Conservation (phyloP, 2,888 invertebrate genomes). For the Philopedon plagiatum region DNA sequence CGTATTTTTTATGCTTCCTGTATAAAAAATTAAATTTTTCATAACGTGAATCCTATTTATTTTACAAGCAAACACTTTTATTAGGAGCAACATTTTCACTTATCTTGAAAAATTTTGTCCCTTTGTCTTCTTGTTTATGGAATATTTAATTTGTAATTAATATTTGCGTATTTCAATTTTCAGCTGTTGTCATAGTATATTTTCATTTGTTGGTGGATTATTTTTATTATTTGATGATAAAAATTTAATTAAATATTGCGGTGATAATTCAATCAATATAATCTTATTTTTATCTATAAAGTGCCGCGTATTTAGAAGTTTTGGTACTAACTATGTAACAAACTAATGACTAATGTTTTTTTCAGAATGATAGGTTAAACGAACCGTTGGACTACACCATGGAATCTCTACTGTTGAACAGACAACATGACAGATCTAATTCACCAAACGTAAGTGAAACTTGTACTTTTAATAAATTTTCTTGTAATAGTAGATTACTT, state of each 20-base stretch:
- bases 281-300: background rate
- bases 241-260: background rate
- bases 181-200: background rate
- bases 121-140: no score
- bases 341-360: conserved; percentile 28
- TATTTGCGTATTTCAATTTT: background rate
- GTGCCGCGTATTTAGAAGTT: conserved; percentile 8
- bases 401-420: conserved; percentile 62
- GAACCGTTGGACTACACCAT: conserved; percentile 62
- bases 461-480: background rate
- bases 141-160: no score
- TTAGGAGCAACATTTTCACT: no score
- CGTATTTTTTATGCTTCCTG: no score
- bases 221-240: conserved; percentile 7
- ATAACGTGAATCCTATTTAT: no score
- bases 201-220: background rate
- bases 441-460: conserved; percentile 57
- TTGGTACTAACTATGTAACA: background rate
- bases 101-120: no score
- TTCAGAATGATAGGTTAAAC: conserved; percentile 57
- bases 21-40: no score
- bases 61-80: no score
- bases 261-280: conserved; percentile 16
- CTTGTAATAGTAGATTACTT: background rate
- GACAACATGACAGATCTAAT: conserved; percentile 54